A percentile compares a stretch with the other conserved stretches of the same genome.
Conservation (phyloP, 2,113 vertebrate genomes). For the Trachemys scripta region DNA sequence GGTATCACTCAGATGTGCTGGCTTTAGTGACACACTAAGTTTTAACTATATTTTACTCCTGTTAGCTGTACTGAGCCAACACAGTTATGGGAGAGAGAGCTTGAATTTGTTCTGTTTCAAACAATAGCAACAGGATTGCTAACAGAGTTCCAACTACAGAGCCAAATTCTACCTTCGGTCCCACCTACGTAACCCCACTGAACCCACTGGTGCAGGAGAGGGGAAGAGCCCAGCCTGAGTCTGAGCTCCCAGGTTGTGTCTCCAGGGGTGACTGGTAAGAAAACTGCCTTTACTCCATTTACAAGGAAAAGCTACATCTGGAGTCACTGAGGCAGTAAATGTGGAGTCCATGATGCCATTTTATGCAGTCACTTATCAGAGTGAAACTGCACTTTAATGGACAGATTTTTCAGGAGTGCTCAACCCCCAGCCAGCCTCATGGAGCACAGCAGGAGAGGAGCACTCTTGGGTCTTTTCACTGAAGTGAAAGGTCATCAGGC, state of each 20-base stretch:
- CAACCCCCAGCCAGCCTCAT: not conserved
- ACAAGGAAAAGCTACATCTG: not conserved
- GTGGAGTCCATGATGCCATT: not conserved
- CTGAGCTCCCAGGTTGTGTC: not conserved
- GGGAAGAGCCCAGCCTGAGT: accelerated
- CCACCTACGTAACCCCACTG: not conserved
- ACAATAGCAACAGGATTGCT: not conserved
- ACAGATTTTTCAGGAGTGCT: accelerated
- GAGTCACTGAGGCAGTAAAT: not conserved
- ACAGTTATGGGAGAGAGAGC: not conserved
- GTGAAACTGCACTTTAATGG: not conserved
- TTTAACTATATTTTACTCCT: not conserved
- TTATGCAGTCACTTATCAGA: accelerated
- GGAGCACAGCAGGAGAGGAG: not conserved
- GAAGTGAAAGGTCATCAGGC: accelerated
- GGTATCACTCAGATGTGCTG: accelerated
- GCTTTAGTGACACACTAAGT: not conserved
- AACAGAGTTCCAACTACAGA: not conserved
- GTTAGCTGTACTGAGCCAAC: not conserved
- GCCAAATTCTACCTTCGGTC: not conserved
- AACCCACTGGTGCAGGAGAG: not conserved
- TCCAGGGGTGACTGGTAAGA: not conserved
- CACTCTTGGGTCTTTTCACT: not conserved
- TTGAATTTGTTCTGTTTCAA: not conserved
- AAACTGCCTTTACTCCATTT: not conserved